phyloP scores from a whole-genome alignment of 2,888 invertebrate genomes.

The Nudaria mundana region DNA sequence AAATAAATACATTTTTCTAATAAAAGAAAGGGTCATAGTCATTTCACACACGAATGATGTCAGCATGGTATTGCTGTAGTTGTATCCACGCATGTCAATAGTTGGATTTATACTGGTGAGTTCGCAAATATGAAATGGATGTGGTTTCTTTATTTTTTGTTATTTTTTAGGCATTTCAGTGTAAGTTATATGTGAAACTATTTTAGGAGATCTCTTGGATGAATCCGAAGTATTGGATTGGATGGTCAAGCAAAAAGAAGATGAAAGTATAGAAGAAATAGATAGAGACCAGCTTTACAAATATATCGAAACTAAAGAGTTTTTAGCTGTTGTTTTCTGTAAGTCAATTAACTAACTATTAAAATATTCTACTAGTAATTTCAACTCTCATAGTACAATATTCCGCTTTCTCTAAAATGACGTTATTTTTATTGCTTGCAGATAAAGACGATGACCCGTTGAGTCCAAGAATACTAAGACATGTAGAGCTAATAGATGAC shows the following conservation, averaged over 20 bases:
- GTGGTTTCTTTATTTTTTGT: constrained; percentile 70
- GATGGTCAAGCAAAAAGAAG: constrained; percentile 95
- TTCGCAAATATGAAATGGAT: constrained; percentile 73
- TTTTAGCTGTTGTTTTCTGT: constrained; percentile 96
- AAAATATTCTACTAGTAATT: neutral
- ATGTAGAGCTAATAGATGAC: constrained; percentile 94
- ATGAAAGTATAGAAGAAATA: constrained; percentile 95
- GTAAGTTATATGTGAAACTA: constrained; percentile 47
- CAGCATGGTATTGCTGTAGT: constrained; percentile 77
- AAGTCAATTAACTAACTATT: constrained; percentile 72
- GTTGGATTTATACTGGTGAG: constrained; percentile 76
- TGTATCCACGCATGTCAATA: constrained; percentile 72
- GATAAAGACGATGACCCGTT: constrained; percentile 92
- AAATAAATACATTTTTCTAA: constrained; percentile 77
- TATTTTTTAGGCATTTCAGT: constrained; percentile 43
- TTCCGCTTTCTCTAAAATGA: too few relatives aligned
- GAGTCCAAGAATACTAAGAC: constrained; percentile 89
- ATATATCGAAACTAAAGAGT: constrained; percentile 94
- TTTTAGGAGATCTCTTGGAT: constrained; percentile 82
- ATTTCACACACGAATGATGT: constrained; percentile 75
- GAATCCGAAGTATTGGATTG: constrained; percentile 93
- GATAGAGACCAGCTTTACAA: constrained; percentile 90
- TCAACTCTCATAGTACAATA: neutral
- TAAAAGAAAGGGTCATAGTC: constrained; percentile 63
- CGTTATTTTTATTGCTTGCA: constrained; percentile 43